Evolutionary conservation across 2,888 invertebrate species (phyloP).

Genomic region (Oeneis ivallda): DNA sequence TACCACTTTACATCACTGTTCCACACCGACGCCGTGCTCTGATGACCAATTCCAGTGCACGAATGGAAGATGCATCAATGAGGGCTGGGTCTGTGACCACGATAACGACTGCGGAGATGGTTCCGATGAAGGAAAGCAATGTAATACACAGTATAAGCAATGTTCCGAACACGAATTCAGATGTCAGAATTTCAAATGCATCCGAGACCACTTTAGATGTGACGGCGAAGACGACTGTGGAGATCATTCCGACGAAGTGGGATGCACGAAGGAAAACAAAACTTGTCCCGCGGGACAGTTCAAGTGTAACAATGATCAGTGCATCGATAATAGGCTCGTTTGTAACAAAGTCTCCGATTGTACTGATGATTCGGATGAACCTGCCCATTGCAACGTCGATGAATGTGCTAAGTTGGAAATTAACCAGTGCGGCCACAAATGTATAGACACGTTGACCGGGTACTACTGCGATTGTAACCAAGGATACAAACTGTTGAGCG

Average conservation of each 20-base stretch:
- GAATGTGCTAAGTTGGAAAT: slow-evolving; percentile 95
- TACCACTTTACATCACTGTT: slow-evolving; percentile 90
- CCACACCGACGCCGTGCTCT: slow-evolving; percentile 91
- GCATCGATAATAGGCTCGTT: slow-evolving; percentile 91
- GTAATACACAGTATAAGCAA: slow-evolving; percentile 90
- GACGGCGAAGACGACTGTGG: slow-evolving; percentile 97
- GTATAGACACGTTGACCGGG: slow-evolving; percentile 95
- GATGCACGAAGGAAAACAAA: slow-evolving; percentile 88
- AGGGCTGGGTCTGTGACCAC: slow-evolving; percentile 95
- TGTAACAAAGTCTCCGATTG: slow-evolving; percentile 96
- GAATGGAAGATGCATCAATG: slow-evolving; percentile 96
- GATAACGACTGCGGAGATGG: slow-evolving; percentile 98
- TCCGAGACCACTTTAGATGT: slow-evolving; percentile 90
- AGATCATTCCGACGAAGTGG: slow-evolving; percentile 96
- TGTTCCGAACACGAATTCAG: slow-evolving; percentile 94
- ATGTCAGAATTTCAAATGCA: slow-evolving; percentile 97
- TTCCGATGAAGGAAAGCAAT: slow-evolving; percentile 97
- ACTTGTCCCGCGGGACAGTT: slow-evolving; percentile 91
- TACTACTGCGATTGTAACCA: slow-evolving; percentile 97
- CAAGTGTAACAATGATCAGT: slow-evolving; percentile 91
- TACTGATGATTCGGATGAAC: slow-evolving; percentile 93
- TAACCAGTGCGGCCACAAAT: slow-evolving; percentile 97
- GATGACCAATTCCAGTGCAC: slow-evolving; percentile 96
- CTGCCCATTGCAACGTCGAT: slow-evolving; percentile 96
- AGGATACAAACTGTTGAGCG: slow-evolving; percentile 93